Base-by-base conservation (phyloP, 2,888 invertebrate genomes). In the Nesidiocoris tenuis region DNA sequence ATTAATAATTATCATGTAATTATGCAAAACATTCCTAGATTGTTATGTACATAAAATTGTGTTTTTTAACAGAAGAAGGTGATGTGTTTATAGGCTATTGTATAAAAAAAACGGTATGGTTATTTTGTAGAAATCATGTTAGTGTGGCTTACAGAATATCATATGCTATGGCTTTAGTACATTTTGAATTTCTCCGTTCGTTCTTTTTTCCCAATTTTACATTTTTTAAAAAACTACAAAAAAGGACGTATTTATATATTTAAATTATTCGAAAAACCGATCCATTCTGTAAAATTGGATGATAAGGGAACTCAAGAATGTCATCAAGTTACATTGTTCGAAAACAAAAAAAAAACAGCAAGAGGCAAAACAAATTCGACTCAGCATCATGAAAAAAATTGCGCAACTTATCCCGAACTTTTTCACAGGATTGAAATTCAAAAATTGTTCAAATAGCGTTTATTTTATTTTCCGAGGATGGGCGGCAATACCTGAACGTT, bases 21-120 rank as follows among this genome's bases (percentile, higher is more conserved):
- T 78, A 78, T 76, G 77, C 78, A 78, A 77, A 79, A 80, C 80
- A 80, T 80, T 80, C 80, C 80, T 80, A 80, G 79, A 80, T 80
- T 79, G 79, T 79, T 79, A 80, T 80, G 80, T 80, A 80, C 65
- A 80, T 76, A 77, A 75, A 74, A 79, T 79, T 79, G 78, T 80
- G 78, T 79, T 79, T 80, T 80, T 79, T 80, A 79, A 79, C 78
- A 78, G 74, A 75, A 18, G 19, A 59, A 72, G 55, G 61, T 61
- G 78, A 77, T 80, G 79, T 79, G 79, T 79, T 79, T 79, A 78
- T 80, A 79, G 78, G 77, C 76, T 80, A 80, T 77, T 79, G 78
- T 79, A 79, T 75, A 76, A 78, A 78, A 39, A 39, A 79, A 66
- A 74, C 19, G 76, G 66, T 74, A 77, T 71, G 76, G 77, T 79